A percentile compares a stretch with the other conserved stretches of the same genome.
phyloP scores from a whole-genome alignment of 2,113 vertebrate genomes.

The Toxotes chatareus region DNA sequence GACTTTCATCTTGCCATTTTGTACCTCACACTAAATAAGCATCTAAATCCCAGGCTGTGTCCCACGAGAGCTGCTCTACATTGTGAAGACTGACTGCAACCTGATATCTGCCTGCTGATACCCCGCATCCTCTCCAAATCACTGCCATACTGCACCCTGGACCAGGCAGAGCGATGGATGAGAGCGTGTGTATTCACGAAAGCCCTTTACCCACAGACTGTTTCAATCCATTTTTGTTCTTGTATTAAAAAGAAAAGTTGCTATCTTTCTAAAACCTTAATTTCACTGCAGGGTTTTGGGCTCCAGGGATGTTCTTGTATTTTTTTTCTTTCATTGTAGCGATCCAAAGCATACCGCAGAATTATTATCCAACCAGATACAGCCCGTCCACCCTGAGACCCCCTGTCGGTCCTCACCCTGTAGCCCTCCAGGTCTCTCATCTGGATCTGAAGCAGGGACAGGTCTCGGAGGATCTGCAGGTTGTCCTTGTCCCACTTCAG shows the following conservation, averaged over 20 bases:
- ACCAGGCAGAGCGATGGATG: conserved; percentile 20
- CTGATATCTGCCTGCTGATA: conserved; percentile 29
- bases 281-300: not conserved
- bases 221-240: not conserved
- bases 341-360: not conserved
- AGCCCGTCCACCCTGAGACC: conserved; percentile 75
- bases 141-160: not conserved
- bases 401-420: conserved; percentile 85
- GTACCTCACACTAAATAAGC: conserved; percentile 45
- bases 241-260: conserved; percentile 6
- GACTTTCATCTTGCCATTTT: conserved; percentile 46
- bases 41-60: conserved; percentile 51
- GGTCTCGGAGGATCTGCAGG: conserved; percentile 97
- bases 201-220: not conserved
- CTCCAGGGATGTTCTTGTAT: not conserved
- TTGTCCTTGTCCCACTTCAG: conserved; percentile 99
- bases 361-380: not conserved
- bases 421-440: conserved; percentile 99
- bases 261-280: not conserved
- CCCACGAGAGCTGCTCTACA: conserved; percentile 56
- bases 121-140: conserved; percentile 6
- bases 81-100: conserved; percentile 50
- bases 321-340: not conserved
- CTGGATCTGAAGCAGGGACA: conserved; percentile 97
- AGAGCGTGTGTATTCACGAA: conserved; percentile 13